Evolutionary conservation across 2,113 vertebrate species (phyloP).

Genomic region (Cephalopterus ornatus): DNA sequence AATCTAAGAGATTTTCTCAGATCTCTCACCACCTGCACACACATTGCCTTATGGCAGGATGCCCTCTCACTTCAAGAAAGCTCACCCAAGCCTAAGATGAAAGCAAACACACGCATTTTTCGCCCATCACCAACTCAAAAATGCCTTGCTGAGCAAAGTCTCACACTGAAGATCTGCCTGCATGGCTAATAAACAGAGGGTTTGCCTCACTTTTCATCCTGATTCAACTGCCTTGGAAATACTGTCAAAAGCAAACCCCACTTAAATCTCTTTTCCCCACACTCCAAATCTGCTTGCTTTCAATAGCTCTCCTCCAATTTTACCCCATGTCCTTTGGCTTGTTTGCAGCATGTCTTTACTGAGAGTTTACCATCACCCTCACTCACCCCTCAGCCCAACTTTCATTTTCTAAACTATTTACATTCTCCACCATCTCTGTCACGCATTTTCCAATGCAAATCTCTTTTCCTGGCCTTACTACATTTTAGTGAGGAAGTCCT

Average conservation of each 20-base stretch:
- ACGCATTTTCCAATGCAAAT: not conserved
- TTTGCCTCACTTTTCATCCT: not conserved
- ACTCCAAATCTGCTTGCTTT: not conserved
- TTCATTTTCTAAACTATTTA: slow-evolving; percentile 12
- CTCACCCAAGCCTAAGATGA: not conserved
- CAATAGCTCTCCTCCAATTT: not conserved
- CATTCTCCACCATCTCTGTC: not conserved
- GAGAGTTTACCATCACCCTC: not conserved
- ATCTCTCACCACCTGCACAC: not conserved
- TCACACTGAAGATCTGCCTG: not conserved
- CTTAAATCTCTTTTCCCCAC: not conserved
- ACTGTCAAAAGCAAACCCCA: not conserved
- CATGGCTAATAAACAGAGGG: not conserved
- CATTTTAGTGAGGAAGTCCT: not conserved
- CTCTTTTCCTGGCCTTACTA: not conserved
- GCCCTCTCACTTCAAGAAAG: not conserved
- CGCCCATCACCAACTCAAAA: not conserved
- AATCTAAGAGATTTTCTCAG: not conserved
- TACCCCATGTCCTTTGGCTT: not conserved
- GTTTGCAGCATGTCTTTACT: not conserved
- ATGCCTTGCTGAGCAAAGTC: not conserved
- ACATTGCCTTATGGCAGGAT: not conserved
- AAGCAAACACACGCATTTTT: not conserved
- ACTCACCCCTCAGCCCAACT: not conserved
- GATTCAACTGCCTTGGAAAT: not conserved